Evolutionary conservation across 2,888 invertebrate species (phyloP).

Genomic region (Cepaea hortensis): DNA sequence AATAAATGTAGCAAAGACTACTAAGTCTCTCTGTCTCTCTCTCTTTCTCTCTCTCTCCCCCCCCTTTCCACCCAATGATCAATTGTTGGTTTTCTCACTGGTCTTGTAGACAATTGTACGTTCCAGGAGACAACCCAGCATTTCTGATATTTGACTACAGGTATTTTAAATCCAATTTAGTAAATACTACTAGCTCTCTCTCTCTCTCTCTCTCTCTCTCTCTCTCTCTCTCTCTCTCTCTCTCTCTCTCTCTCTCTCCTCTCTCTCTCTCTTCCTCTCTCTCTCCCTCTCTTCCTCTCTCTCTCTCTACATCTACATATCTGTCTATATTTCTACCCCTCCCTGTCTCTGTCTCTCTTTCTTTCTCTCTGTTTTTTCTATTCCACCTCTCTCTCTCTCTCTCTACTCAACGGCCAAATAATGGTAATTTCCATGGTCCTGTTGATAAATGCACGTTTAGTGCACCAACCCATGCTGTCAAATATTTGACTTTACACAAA

Average conservation of each 20-base stretch:
- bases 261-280: background rate
- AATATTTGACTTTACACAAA: too few species aligned
- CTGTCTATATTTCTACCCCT: slow-evolving; percentile 10
- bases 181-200: too few species aligned
- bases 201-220: too few species aligned
- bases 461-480: too few species aligned
- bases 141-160: too few species aligned
- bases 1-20: too few species aligned
- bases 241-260: background rate
- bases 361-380: background rate
- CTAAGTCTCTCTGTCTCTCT: background rate
- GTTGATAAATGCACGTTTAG: too few species aligned
- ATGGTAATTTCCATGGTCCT: too few species aligned
- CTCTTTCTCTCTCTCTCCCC: background rate
- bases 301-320: background rate
- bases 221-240: slow-evolving; percentile 10
- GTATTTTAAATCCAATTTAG: too few species aligned
- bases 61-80: background rate
- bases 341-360: background rate
- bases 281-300: background rate
- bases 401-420: background rate
- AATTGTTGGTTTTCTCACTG: background rate
- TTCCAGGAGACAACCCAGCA: too few species aligned
- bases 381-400: background rate
- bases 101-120: background rate